Evolutionary conservation across 2,113 vertebrate genomes (phyloP), one percentile per base, ranked within the genome.

Genomic region (Trematomus loennbergii): DNA sequence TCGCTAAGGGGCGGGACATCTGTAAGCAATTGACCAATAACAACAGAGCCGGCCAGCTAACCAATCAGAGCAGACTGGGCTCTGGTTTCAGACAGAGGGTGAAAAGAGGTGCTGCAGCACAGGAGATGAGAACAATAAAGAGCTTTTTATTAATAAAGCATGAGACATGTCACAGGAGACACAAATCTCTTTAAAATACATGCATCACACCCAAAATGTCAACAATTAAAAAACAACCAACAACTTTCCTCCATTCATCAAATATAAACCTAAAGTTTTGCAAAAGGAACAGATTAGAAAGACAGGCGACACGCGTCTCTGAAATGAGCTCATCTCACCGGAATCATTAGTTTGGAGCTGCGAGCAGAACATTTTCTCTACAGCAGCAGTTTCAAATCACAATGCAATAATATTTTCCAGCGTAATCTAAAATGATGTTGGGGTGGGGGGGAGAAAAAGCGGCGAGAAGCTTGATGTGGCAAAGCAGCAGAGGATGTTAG

Each of bases 391-490:
- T 91, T 90, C 86, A 87, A 90, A 91, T 93, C 88, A 91, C 91
- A 83, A 86, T 80, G 92, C 91, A 92, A 91, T 92, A 92, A 94
- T 89, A 92, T 91, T 92, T 87, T 86, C 87, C 86, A 74, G 84
- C 84, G 79, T 94, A 91, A 93, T 94, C 87, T 93, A 70, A 93
- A 93, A 90, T 91, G 86, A 93, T 92, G 93, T 84, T 81, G 63
- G 59, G 52, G 78, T 81, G 63, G 59, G 52, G 78, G 18, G 36
- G 40, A 57, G 15, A 18, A 10, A 80, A 70, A 79, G 53, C 61
- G 49, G 75, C 54, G 72, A 80, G 84, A 61, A 89, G 89, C 81
- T 84, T 75, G 89, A 89, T 87, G 79, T 75, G 66, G 91, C 87
- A 78, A 87, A 93, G 89, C 75, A 90, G 89, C 88, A 75, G 85